A percentile compares a stretch with the other conserved stretches of the same genome.
Evolutionary conservation across 2,113 vertebrate genomes (phyloP).

Genomic region (Platysteira castanea): DNA sequence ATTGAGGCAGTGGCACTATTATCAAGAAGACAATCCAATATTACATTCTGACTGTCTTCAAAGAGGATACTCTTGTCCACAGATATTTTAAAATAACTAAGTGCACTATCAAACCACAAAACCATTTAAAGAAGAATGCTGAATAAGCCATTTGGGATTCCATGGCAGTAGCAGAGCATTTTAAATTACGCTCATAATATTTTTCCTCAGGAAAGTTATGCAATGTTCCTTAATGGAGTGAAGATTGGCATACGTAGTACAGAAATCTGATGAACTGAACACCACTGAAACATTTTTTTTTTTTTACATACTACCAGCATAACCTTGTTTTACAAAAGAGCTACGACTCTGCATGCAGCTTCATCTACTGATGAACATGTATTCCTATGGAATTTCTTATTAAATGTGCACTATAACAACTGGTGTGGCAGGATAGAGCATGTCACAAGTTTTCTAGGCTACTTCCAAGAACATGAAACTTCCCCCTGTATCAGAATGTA

Average conservation of each 20-base stretch:
- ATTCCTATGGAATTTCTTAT: not conserved
- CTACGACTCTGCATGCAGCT: not conserved
- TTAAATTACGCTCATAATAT: not conserved
- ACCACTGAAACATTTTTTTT: not conserved
- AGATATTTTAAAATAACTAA: conserved; percentile 5
- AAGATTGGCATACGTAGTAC: not conserved
- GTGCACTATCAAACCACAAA: not conserved
- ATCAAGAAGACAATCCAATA: not conserved
- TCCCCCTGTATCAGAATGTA: not conserved
- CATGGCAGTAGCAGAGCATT: not conserved
- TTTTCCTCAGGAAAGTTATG: not conserved
- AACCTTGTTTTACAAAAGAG: not conserved
- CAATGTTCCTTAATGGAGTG: not conserved
- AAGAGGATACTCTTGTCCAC: not conserved
- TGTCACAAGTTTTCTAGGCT: not conserved
- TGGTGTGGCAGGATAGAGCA: not conserved
- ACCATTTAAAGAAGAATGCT: not conserved
- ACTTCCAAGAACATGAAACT: not conserved
- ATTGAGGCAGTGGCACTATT: not conserved
- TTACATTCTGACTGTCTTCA: not conserved
- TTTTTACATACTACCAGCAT: not conserved
- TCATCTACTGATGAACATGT: not conserved
- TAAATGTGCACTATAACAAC: not conserved
- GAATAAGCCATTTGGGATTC: not conserved
- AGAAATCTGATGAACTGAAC: not conserved